Base-by-base conservation (phyloP, 2,888 invertebrate species). In the Ceraclea dissimilis region DNA sequence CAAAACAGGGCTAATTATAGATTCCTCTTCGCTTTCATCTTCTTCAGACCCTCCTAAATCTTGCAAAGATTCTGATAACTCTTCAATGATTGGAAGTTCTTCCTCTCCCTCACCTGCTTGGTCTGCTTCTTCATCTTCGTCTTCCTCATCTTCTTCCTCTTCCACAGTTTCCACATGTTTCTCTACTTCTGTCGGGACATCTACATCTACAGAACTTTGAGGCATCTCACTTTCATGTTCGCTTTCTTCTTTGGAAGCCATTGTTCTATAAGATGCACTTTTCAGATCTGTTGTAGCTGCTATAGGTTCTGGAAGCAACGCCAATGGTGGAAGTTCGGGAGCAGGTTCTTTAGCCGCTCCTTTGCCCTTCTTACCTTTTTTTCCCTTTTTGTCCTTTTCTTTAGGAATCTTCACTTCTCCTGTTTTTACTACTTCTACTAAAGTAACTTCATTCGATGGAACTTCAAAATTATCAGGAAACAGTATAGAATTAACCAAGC, bases 361-460 rank as follows among this genome's bases (percentile, higher is more conserved):
- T 17, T 44, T 50, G 34, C 49, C 18, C 26, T 26, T 6, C 20
- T 18, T 44, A 43, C 49, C 19, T 22, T 44, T 13, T 20, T 44
- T 50, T 26, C 26, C n/a, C 31, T 20, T 4, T n/a, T 13, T 31
- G 43, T 50, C 2, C 4, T 49, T 49, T 49, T 55, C 10, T 39
- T 33, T 54, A 48, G 33, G 16, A 22, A 17, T 10, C 20, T 34
- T 47, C 26, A 11, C 34, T 21, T 53, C 44, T 13, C 43, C 49
- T 2, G 50, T 50, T 31, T 55, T 50, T 10, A 55, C 16, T 13
- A 55, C 46, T 17, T 43, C 33, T 16, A 55, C 33, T 49, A 55
- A 48, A 8, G 16, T 19, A 5, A 11, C 47, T 43, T 51, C 22
- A 8, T 33, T 31, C 11, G 53, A 48, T 6, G 34, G 16, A 6